Evolutionary conservation across 2,888 invertebrate species (phyloP).

Genomic region (Tenthredo notha): DNA sequence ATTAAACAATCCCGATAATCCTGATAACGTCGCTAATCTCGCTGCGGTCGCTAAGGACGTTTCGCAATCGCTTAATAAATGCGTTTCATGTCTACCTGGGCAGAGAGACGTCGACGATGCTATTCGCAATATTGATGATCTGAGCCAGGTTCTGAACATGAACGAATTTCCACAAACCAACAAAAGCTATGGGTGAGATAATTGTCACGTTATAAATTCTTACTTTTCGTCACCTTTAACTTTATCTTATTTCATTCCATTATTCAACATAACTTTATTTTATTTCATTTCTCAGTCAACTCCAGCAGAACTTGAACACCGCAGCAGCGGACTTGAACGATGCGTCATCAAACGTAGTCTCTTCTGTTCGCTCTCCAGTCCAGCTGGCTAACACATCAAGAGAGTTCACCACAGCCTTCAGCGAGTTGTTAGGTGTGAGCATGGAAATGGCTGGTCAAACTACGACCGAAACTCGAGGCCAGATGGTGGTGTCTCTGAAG

Average conservation of each 20-base stretch:
- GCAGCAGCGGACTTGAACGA: constrained; percentile 92
- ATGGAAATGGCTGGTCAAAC: constrained; percentile 94
- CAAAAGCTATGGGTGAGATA: constrained; percentile 84
- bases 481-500: constrained; percentile 93
- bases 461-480: constrained; percentile 85
- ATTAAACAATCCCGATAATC: constrained; percentile 84
- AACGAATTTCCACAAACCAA: constrained; percentile 88
- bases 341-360: constrained; percentile 91
- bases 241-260: constrained; percentile 56
- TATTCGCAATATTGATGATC: constrained; percentile 89
- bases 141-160: constrained; percentile 86
- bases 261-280: background rate
- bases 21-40: constrained; percentile 81
- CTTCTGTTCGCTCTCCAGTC: constrained; percentile 86
- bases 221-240: background rate
- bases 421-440: constrained; percentile 87
- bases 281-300: constrained; percentile 80
- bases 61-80: constrained; percentile 82
- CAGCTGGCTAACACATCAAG: constrained; percentile 88
- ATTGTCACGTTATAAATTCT: background rate
- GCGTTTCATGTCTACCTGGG: constrained; percentile 93
- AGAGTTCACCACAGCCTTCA: constrained; percentile 89
- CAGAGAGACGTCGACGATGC: constrained; percentile 96
- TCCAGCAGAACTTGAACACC: constrained; percentile 91
- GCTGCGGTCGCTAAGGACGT: constrained; percentile 89